phyloP scores from a whole-genome alignment of 2,113 vertebrate species.

The Ictalurus punctatus region DNA sequence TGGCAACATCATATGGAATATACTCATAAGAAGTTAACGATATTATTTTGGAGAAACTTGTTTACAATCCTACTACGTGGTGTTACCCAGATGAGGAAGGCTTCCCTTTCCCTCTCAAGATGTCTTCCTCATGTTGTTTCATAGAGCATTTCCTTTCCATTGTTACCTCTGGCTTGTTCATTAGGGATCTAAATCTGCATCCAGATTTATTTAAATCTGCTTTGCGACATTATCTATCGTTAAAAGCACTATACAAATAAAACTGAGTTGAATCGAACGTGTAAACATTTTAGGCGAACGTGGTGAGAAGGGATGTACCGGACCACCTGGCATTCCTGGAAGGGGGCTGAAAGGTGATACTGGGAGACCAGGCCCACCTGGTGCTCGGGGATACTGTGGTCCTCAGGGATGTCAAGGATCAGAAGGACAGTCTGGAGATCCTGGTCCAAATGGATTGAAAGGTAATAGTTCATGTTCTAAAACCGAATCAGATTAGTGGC shows the following conservation, averaged over 20 bases:
- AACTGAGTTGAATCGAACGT: not conserved
- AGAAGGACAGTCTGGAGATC: constrained; percentile 59
- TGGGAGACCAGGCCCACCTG: constrained; percentile 64
- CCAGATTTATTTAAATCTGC: not conserved
- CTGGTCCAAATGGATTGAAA: constrained; percentile 55
- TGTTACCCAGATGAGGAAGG: not conserved
- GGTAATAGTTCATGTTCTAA: constrained; percentile 54
- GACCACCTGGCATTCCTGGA: constrained; percentile 53
- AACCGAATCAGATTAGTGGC: not conserved
- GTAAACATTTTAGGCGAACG: constrained; percentile 53
- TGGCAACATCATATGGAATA: too few relatives aligned
- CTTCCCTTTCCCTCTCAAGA: not conserved
- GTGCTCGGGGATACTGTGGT: constrained; percentile 62
- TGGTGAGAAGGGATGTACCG: constrained; percentile 64
- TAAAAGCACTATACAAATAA: not conserved
- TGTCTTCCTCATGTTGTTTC: not conserved
- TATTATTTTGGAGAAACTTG: too few relatives aligned
- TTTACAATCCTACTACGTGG: not conserved
- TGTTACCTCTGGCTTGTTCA: not conserved
- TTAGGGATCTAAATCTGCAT: not conserved
- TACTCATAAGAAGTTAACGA: too few relatives aligned
- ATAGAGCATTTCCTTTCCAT: not conserved
- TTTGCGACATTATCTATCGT: not conserved
- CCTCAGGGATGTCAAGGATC: constrained; percentile 58
- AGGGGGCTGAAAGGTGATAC: constrained; percentile 57